Conservation (phyloP, 2,113 vertebrate species). For the Barnardius zonarius region DNA sequence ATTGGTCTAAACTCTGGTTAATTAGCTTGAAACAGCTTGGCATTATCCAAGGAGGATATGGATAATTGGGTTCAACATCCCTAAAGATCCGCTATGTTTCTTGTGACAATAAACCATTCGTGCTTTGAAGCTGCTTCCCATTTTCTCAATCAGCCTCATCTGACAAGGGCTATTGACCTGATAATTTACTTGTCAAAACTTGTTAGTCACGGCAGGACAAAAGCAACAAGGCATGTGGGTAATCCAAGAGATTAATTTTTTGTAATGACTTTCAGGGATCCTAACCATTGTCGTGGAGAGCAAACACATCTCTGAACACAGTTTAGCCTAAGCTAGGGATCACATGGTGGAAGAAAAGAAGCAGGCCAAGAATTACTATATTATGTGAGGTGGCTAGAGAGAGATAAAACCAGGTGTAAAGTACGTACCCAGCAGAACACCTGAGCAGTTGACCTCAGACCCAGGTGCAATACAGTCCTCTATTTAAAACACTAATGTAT, state of each 20-base stretch:
- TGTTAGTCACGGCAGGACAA: constrained; percentile 58
- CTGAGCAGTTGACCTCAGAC: background rate
- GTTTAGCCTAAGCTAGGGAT: background rate
- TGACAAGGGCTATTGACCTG: constrained; percentile 63
- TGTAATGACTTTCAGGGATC: constrained; percentile 34
- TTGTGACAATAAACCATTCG: constrained; percentile 62
- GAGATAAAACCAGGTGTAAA: background rate
- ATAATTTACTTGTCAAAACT: constrained; percentile 72
- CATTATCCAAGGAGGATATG: constrained; percentile 63
- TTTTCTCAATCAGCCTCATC: constrained; percentile 35
- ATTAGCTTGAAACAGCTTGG: constrained; percentile 69
- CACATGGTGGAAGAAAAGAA: background rate
- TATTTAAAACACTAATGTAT: background rate
- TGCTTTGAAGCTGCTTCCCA: constrained; percentile 29
- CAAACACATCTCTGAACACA: background rate
- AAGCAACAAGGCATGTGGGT: constrained; percentile 46
- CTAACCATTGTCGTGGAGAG: background rate
- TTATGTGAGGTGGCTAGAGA: background rate
- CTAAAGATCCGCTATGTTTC: constrained; percentile 56
- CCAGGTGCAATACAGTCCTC: background rate
- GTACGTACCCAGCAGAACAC: background rate
- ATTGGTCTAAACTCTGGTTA: constrained; percentile 62
- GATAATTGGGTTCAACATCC: constrained; percentile 71
- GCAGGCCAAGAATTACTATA: background rate
- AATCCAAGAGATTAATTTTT: constrained; percentile 61